phyloP scores from a whole-genome alignment of 1,140 invertebrate species.

The Luehdorfia chinensis region DNA sequence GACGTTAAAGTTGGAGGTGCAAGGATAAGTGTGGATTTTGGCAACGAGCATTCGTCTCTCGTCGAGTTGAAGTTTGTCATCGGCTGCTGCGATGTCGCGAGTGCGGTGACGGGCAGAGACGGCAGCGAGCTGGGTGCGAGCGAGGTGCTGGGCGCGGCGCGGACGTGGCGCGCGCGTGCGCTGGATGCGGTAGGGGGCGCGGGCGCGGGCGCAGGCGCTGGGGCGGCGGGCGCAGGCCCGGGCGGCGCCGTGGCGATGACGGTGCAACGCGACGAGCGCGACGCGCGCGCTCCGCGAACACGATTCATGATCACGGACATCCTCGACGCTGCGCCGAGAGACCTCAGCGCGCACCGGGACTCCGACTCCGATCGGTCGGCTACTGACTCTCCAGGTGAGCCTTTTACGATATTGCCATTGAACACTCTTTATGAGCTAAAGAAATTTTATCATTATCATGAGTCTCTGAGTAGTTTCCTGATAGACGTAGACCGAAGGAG shows the following conservation, averaged over 20 bases:
- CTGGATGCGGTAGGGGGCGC: conserved; percentile 60
- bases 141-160: conserved; percentile 36
- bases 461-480: too few relatives aligned
- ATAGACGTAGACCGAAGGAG: too few relatives aligned
- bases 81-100: conserved; percentile 42
- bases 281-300: conserved; percentile 80
- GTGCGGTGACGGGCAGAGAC: conserved; percentile 43
- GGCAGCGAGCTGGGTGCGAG: conserved; percentile 45
- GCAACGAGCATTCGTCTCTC: too few relatives aligned
- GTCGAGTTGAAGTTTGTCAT: conserved; percentile 8
- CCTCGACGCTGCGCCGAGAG: conserved; percentile 78
- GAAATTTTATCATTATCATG: too few relatives aligned
- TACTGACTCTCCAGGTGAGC: conserved; percentile 62
- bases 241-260: conserved; percentile 67
- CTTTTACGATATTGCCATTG: not conserved
- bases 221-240: conserved; percentile 49
- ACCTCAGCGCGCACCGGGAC: conserved; percentile 66
- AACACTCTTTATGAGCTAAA: too few relatives aligned
- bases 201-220: conserved; percentile 45
- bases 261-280: conserved; percentile 72
- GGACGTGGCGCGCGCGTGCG: conserved; percentile 49
- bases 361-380: conserved; percentile 64
- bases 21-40: conserved; percentile 11
- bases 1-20: too few relatives aligned
- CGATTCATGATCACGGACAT: conserved; percentile 90